These are phyloP conservation scores for Ptychodera flava DNA, from an alignment of 35 echinoderm and acorn worm genomes.

Conservation along the genomic window DNA sequence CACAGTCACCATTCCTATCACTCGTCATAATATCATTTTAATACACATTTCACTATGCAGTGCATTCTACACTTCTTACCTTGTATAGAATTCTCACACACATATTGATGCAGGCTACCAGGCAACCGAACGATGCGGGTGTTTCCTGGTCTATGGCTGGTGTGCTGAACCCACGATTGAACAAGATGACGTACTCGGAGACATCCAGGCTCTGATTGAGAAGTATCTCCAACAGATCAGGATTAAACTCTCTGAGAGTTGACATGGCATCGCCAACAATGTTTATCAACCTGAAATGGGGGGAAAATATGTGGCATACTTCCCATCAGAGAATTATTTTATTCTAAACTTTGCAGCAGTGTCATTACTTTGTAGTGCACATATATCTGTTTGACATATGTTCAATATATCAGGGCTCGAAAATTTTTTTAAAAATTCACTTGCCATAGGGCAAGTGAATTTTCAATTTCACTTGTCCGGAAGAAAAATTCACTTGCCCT, in stretches of 20 bases:
- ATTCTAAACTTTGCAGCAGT: background rate
- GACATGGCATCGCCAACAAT: slow-evolving; percentile 59
- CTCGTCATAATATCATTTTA: too few relatives aligned
- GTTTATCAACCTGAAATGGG: slow-evolving; percentile 50
- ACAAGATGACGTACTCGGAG: slow-evolving; percentile 65
- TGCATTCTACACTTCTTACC: too few relatives aligned
- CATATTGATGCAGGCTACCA: slow-evolving; percentile 77
- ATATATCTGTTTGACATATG: too few relatives aligned
- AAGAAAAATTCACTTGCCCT: too few relatives aligned
- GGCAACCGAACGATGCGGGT: slow-evolving; percentile 70
- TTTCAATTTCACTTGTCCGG: too few relatives aligned
- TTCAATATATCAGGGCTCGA: too few relatives aligned
- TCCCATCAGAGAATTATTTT: background rate
- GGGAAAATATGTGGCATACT: background rate
- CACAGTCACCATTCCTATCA: too few relatives aligned
- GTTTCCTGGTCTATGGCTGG: slow-evolving; percentile 60
- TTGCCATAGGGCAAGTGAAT: too few relatives aligned
- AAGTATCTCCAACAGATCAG: slow-evolving; percentile 65
- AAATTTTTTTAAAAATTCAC: too few relatives aligned
- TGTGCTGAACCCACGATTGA: slow-evolving; percentile 71
- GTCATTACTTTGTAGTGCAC: background rate
- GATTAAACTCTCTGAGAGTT: slow-evolving; percentile 62
- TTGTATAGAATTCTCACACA: slow-evolving; percentile 74
- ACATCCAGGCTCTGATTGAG: slow-evolving; percentile 85
- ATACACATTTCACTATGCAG: too few relatives aligned